phyloP scores from a whole-genome alignment of 2,113 vertebrate species.

The Petromus typicus region DNA sequence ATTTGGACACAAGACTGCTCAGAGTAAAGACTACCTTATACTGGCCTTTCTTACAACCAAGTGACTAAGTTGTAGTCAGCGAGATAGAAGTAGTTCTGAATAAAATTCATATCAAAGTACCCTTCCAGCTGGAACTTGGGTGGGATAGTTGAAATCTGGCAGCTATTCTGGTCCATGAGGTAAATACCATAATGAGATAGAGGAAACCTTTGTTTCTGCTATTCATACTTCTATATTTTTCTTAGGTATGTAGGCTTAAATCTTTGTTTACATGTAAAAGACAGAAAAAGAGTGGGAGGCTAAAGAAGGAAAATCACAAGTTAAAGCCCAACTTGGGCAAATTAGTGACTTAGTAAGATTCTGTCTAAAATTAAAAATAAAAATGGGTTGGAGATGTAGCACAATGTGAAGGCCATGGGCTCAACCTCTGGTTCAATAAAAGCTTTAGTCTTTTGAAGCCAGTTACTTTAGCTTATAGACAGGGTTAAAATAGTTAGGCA shows the following conservation, averaged over 20 bases:
- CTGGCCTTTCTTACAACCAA: background rate
- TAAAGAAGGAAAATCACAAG: background rate
- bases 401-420: background rate
- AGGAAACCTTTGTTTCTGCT: background rate
- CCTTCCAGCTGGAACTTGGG: background rate
- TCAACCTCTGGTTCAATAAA: background rate
- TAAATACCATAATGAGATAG: background rate
- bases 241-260: background rate
- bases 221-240: background rate
- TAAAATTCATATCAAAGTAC: background rate
- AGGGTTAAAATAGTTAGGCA: background rate
- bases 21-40: constrained; percentile 31
- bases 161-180: background rate
- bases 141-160: background rate
- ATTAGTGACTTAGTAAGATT: background rate
- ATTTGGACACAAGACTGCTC: background rate
- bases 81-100: background rate
- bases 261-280: background rate
- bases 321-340: background rate
- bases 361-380: background rate
- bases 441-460: constrained; percentile 18
- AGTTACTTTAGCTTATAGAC: background rate
- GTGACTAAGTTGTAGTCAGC: constrained; percentile 2
- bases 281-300: background rate
- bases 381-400: background rate